Evolutionary conservation across 1,140 invertebrate species (phyloP), one percentile per base, ranked within the genome.

Genomic region (Neodiprion fabricii): DNA sequence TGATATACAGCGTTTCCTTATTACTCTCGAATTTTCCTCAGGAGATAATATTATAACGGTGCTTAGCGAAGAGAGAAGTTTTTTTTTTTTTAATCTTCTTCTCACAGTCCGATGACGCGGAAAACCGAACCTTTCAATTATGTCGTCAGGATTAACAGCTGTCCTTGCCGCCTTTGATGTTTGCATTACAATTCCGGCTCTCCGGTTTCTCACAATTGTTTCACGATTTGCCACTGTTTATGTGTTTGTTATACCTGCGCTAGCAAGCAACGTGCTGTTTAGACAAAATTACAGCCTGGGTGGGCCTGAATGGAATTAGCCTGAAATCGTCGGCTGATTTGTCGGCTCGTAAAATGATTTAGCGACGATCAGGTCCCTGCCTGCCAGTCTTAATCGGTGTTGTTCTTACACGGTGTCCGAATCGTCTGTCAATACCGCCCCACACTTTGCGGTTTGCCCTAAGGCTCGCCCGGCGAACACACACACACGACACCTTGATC

Each of bases 231-330:
- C 28, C 28, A 40, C 28, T 40, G 28, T 40, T 40, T 40, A 40
- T 40, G 28, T 40, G 28, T 40, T 40, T 40, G 28, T 40, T 40
- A 40, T 40, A 40, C 28, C 28, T 40, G 28, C 1, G 1, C 5
- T 5, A 5, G 5, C 53, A 61, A 40, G 28, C 53, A 17, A 9
- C n/a, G 11, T 9, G 53, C 4, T 14, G 53, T 9, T 61, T 61
- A 61, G 53, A 17, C 5, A 61, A 61, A 61, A 61, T 61, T 61
- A 61, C 53, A 61, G 53, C n/a, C 53, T 61, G 53, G 53, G 53
- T 14, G n/a, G 53, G 53, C 7, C 53, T 14, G n/a, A 5, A 40
- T 40, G 28, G 28, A 40, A 40, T 40, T 40, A 40, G 1, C 28
- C 28, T 40, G 28, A 40, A 40, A 40, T 40, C 28, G 28, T 40